Evolutionary conservation across 2,113 vertebrate species (phyloP).

Genomic region (Zosterops japonicus): DNA sequence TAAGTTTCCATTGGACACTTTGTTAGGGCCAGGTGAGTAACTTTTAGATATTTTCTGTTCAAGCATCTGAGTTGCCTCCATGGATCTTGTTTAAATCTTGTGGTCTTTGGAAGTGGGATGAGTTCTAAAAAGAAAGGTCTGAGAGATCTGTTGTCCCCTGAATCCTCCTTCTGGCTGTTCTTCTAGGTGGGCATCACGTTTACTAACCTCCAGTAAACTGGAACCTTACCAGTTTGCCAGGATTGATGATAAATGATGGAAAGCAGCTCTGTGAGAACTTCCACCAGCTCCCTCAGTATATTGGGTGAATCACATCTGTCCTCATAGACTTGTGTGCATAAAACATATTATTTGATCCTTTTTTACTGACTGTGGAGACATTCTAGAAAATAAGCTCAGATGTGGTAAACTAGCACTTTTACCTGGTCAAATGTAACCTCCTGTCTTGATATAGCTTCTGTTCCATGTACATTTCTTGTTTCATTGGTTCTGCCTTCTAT

Average conservation of each 20-base stretch:
- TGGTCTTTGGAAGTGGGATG: background rate
- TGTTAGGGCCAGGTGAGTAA: background rate
- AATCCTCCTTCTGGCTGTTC: background rate
- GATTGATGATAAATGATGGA: background rate
- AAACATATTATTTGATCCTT: background rate
- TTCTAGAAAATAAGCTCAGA: background rate
- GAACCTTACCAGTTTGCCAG: background rate
- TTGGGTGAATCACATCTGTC: background rate
- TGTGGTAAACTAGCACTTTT: background rate
- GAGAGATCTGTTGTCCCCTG: background rate
- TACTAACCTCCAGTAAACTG: background rate
- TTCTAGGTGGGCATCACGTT: accelerated
- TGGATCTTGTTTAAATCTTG: background rate
- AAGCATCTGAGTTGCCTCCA: background rate
- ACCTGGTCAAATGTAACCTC: background rate
- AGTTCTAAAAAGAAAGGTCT: background rate
- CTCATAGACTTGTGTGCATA: background rate
- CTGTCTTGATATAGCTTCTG: accelerated
- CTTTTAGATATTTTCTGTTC: background rate
- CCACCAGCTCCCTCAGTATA: accelerated
- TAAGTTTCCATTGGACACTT: background rate
- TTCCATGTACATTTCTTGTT: background rate
- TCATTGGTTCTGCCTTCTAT: background rate
- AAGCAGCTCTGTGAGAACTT: background rate
- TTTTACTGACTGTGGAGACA: background rate